Percentiles rank a stretch among this genome's conserved stretches.
phyloP scores from a whole-genome alignment of 2,797 vertebrate genomes.

The Rhincodon typus region DNA sequence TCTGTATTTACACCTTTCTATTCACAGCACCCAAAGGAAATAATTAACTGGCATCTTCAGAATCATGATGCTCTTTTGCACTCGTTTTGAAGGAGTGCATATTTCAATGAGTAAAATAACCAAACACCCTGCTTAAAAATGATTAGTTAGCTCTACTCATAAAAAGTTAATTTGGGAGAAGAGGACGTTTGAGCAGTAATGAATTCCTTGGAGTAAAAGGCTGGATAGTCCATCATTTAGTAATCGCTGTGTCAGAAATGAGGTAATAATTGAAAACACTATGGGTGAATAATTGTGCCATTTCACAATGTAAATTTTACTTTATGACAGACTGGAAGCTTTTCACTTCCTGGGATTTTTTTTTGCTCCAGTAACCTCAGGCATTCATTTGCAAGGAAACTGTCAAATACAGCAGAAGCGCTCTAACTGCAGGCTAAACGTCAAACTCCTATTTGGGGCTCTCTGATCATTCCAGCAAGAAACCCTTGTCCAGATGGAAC shows the following conservation, averaged over 20 bases:
- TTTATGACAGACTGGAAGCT: not conserved
- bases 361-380: not conserved
- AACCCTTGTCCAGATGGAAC: not conserved
- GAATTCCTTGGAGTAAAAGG: constrained; percentile 24
- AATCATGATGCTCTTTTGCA: not conserved
- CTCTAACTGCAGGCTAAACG: not conserved
- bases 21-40: not conserved
- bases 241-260: constrained; percentile 33
- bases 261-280: constrained; percentile 36
- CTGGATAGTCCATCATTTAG: constrained; percentile 19
- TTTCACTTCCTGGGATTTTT: constrained; percentile 27
- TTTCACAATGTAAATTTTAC: constrained; percentile 31
- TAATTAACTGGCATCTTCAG: not conserved
- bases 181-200: constrained; percentile 23
- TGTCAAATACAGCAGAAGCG: not conserved
- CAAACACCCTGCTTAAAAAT: constrained; percentile 27
- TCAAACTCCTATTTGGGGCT: not conserved
- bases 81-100: not conserved
- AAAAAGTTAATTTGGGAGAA: constrained; percentile 33
- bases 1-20: constrained; percentile 26
- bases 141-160: constrained; percentile 30
- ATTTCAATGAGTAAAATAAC: constrained; percentile 29
- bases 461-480: not conserved
- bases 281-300: constrained; percentile 15
- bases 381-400: not conserved